Conservation (phyloP, 1,140 invertebrate genomes). For the Lepidurus arcticus region DNA sequence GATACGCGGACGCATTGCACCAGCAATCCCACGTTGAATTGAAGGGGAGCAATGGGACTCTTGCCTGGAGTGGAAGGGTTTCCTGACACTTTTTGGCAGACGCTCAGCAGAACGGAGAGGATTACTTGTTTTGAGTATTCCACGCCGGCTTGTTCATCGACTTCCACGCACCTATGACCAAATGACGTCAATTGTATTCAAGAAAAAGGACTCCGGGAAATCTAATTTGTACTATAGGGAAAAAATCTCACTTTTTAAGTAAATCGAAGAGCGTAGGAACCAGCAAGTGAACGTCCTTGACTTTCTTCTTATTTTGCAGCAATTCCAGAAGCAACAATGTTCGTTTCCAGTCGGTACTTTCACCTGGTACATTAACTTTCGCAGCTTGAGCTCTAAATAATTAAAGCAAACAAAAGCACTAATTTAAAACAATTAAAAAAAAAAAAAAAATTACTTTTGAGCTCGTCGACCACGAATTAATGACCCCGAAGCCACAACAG, state of each 20-base stretch:
- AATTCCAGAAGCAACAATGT: slow-evolving; percentile 74
- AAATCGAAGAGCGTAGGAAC: slow-evolving; percentile 70
- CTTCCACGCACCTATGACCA: slow-evolving; percentile 56
- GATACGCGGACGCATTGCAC: slow-evolving; percentile 82
- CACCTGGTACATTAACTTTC: background rate
- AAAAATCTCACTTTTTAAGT: slow-evolving; percentile 53
- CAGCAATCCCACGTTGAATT: slow-evolving; percentile 59
- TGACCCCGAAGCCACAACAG: background rate
- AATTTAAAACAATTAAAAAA: too few relatives aligned
- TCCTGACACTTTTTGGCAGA: slow-evolving; percentile 54
- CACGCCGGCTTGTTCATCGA: slow-evolving; percentile 73
- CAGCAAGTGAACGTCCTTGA: slow-evolving; percentile 58
- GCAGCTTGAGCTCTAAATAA: background rate
- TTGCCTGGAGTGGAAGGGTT: slow-evolving; percentile 44
- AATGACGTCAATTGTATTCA: background rate
- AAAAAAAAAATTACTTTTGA: background rate
- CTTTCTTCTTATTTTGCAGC: slow-evolving; percentile 72
- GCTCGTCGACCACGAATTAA: background rate
- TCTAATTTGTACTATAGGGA: too few relatives aligned
- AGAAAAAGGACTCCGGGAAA: too few relatives aligned
- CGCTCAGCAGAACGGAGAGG: slow-evolving; percentile 67
- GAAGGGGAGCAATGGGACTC: slow-evolving; percentile 38
- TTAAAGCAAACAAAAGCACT: too few relatives aligned
- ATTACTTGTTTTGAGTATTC: slow-evolving; percentile 86
- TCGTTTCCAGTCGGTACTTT: slow-evolving; percentile 57